A percentile compares a stretch with the other conserved stretches of the same genome.
These are phyloP conservation scores for Lasioglossum pauxillum DNA, from an alignment of 2,888 invertebrate genomes.

Conservation along the genomic window DNA sequence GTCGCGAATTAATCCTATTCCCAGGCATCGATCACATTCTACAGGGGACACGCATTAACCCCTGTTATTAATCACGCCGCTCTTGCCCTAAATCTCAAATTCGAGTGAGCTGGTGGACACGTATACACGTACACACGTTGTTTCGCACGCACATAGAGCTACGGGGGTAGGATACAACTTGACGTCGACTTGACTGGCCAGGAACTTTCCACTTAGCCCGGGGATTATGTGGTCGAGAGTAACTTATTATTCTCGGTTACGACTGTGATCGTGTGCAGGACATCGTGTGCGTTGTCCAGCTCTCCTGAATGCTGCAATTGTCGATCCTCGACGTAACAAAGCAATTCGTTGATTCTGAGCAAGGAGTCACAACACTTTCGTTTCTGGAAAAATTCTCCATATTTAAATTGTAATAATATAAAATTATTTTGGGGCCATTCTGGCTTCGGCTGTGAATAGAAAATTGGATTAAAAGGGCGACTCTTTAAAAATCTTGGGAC, in stretches of 20 bases:
- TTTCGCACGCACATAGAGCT: not conserved
- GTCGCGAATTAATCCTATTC: conserved; percentile 18
- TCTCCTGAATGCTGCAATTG: not conserved
- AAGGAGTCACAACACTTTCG: not conserved
- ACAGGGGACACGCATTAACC: conserved; percentile 33
- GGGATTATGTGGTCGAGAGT: conserved; percentile 28
- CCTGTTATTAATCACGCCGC: conserved; percentile 52
- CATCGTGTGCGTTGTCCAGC: conserved; percentile 9
- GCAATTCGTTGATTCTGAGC: not conserved
- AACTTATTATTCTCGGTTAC: conserved; percentile 42
- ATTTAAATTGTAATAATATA: not conserved
- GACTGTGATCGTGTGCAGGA: conserved; percentile 13
- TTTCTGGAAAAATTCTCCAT: not conserved
- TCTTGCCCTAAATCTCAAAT: conserved; percentile 42
- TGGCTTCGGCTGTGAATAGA: not conserved
- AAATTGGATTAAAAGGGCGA: not conserved
- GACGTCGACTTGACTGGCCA: conserved; percentile 26
- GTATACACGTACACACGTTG: not conserved
- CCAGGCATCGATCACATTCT: conserved; percentile 47
- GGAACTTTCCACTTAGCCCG: conserved; percentile 58
- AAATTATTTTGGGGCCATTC: not conserved
- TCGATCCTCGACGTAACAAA: not conserved
- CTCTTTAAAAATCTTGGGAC: not conserved
- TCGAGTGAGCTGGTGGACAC: conserved; percentile 23
- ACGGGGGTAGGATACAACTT: conserved; percentile 1